phyloP scores from a whole-genome alignment of 2,113 vertebrate species.

The Serinus canaria region DNA sequence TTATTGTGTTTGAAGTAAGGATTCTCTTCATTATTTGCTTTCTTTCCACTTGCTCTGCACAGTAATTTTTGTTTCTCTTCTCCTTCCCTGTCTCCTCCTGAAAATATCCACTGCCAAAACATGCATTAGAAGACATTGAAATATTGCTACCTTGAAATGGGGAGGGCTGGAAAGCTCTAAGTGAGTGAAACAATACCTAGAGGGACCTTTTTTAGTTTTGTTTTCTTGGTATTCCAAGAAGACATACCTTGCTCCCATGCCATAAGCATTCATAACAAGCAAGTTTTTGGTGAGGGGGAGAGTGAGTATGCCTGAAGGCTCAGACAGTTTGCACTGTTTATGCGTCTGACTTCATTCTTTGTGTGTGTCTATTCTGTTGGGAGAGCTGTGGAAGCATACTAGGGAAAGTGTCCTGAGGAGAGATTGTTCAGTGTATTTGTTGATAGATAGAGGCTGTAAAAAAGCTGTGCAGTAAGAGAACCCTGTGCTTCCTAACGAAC shows the following conservation, averaged over 20 bases:
- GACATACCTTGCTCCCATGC: background rate
- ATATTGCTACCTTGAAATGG: background rate
- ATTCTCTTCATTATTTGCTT: conserved; percentile 1
- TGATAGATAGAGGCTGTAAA: background rate
- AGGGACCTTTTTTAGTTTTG: background rate
- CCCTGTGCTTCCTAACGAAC: background rate
- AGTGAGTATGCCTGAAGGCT: background rate
- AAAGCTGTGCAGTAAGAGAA: background rate
- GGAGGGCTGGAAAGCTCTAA: background rate
- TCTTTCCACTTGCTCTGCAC: background rate
- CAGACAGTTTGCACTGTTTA: background rate
- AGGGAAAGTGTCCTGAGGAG: background rate
- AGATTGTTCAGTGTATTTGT: background rate
- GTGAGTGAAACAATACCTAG: background rate
- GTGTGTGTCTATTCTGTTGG: background rate
- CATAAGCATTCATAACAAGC: background rate
- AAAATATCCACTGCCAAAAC: background rate
- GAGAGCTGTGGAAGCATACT: background rate
- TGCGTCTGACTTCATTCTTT: background rate
- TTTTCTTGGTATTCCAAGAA: background rate
- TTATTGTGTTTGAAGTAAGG: background rate
- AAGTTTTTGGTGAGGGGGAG: background rate
- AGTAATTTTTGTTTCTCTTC: background rate
- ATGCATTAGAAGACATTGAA: background rate
- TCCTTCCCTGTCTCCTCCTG: background rate